A percentile compares a stretch with the other conserved stretches of the same genome.
Evolutionary conservation across 1,140 invertebrate genomes (phyloP).

Genomic region (Plectrocnemia conspersa): DNA sequence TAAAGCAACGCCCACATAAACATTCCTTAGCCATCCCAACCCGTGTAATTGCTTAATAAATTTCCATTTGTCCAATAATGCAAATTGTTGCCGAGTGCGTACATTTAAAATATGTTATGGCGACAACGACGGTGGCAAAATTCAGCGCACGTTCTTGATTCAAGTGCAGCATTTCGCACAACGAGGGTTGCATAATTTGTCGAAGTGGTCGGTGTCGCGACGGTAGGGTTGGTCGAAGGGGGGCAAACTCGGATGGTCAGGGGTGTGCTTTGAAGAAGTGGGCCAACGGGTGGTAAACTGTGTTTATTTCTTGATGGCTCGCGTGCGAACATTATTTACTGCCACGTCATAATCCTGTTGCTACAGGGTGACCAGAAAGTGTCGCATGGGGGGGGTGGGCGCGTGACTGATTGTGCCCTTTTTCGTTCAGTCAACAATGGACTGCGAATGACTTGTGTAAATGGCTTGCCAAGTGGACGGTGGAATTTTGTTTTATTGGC

Average conservation of each 20-base stretch:
- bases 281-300: too few relatives aligned
- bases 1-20: too few relatives aligned
- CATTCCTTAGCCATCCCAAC: too few relatives aligned
- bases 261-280: background rate
- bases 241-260: background rate
- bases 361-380: constrained; percentile 4
- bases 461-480: too few relatives aligned
- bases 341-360: constrained; percentile 15
- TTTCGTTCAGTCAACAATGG: too few relatives aligned
- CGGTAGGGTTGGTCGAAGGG: background rate
- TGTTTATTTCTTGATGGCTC: constrained; percentile 17
- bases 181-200: constrained; percentile 18
- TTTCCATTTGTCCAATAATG: too few relatives aligned
- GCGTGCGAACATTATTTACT: constrained; percentile 16
- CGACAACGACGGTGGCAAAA: background rate
- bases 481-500: too few relatives aligned
- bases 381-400: too few relatives aligned
- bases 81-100: too few relatives aligned
- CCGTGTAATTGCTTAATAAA: too few relatives aligned
- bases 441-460: too few relatives aligned
- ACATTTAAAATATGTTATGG: constrained; percentile 16
- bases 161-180: constrained; percentile 16
- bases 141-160: constrained; percentile 7
- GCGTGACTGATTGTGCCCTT: too few relatives aligned
- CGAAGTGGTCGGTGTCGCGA: constrained; percentile 3